Percentiles rank a stretch among this genome's conserved stretches.
phyloP scores from a whole-genome alignment of 2,888 invertebrate species.

The Anarsia innoxiella region DNA sequence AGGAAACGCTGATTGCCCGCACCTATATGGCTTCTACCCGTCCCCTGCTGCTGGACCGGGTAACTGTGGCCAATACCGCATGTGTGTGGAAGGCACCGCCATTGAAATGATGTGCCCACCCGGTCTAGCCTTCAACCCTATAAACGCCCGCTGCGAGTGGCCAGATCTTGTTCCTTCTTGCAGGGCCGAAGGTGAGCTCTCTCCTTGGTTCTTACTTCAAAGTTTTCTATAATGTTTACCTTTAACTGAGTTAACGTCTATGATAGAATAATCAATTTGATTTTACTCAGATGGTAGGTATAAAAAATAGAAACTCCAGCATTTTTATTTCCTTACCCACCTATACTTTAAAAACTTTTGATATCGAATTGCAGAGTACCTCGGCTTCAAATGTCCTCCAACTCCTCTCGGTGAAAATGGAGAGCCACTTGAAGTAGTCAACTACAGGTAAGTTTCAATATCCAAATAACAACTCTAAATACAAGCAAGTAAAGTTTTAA shows the following conservation, averaged over 20 bases:
- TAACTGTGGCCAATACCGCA: conserved; percentile 84
- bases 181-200: conserved; percentile 64
- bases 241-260: too few relatives aligned
- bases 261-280: too few relatives aligned
- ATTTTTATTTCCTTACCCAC: background rate
- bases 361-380: conserved; percentile 43
- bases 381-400: conserved; percentile 44
- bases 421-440: conserved; percentile 25
- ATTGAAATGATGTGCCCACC: conserved; percentile 81
- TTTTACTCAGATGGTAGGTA: too few relatives aligned
- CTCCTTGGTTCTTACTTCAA: background rate
- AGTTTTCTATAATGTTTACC: background rate
- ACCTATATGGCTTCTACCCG: conserved; percentile 85
- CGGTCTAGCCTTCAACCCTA: conserved; percentile 83
- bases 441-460: conserved; percentile 47
- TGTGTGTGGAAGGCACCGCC: conserved; percentile 81
- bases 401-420: conserved; percentile 28
- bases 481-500: too few relatives aligned
- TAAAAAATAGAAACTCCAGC: too few relatives aligned
- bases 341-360: too few relatives aligned
- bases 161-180: conserved; percentile 85
- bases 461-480: too few relatives aligned
- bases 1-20: conserved; percentile 83
- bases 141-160: conserved; percentile 85
- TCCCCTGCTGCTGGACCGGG: conserved; percentile 26